A percentile compares a stretch with the other conserved stretches of the same genome.
Evolutionary conservation across 2,888 invertebrate species (phyloP).

Genomic region (Cepaea hortensis): DNA sequence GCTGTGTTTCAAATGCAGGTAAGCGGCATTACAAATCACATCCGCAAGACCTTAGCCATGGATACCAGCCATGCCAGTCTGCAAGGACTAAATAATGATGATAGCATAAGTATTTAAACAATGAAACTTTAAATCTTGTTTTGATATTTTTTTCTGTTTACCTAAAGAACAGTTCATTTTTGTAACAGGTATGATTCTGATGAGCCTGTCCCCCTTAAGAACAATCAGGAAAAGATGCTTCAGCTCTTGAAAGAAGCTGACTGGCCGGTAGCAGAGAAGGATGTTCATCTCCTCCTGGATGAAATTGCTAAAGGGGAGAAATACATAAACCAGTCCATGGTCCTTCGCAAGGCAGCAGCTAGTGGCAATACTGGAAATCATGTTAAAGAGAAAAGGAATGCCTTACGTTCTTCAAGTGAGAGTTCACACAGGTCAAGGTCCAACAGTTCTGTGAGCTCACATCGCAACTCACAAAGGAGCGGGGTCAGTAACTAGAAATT

Average conservation of each 20-base stretch:
- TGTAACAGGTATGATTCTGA: slow-evolving; percentile 60
- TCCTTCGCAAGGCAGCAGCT: slow-evolving; percentile 61
- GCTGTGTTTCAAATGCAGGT: too few species aligned
- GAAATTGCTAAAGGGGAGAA: slow-evolving; percentile 70
- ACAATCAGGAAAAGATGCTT: slow-evolving; percentile 64
- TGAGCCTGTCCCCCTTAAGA: slow-evolving; percentile 65
- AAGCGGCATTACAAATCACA: too few species aligned
- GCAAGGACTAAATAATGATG: too few species aligned
- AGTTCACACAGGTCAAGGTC: slow-evolving; percentile 29
- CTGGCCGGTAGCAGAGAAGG: slow-evolving; percentile 69
- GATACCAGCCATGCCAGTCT: too few species aligned
- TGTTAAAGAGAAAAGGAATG: neutral
- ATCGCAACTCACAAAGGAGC: neutral
- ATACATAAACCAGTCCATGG: slow-evolving; percentile 70
- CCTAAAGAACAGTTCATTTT: neutral
- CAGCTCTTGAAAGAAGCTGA: slow-evolving; percentile 65
- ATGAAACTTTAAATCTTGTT: too few species aligned
- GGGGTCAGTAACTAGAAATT: slow-evolving; percentile 38
- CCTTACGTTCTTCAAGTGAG: neutral
- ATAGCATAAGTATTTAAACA: too few species aligned
- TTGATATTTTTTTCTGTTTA: too few species aligned
- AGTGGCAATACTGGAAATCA: slow-evolving; percentile 25
- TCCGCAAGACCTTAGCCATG: too few species aligned
- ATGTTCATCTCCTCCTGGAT: slow-evolving; percentile 68
- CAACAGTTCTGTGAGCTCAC: slow-evolving; percentile 19